These are phyloP conservation scores for Abrostola tripartita DNA, from an alignment of 2,888 invertebrate species.

Conservation along the genomic window DNA sequence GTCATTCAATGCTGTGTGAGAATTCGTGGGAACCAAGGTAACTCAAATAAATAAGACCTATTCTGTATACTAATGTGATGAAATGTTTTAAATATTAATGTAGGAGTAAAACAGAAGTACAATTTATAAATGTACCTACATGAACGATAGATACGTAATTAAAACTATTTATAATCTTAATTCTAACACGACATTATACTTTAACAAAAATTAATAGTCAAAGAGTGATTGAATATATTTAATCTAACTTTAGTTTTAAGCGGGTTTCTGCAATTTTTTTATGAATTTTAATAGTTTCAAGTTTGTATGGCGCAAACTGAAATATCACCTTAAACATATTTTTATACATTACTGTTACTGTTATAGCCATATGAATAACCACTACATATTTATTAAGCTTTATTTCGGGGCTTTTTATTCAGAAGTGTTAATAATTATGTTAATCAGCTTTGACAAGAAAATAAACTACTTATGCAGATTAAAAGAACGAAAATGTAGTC, in stretches of 20 bases:
- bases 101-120: slow-evolving; percentile 55
- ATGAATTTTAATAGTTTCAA: background rate
- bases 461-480: background rate
- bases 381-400: too few relatives aligned
- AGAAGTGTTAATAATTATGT: background rate
- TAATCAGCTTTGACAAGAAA: background rate
- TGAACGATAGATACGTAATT: too few relatives aligned
- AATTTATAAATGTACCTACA: slow-evolving; percentile 17
- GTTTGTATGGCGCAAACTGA: too few relatives aligned
- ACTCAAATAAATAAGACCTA: slow-evolving; percentile 60
- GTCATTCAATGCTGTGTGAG: slow-evolving; percentile 43
- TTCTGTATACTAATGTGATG: slow-evolving; percentile 59
- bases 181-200: too few relatives aligned
- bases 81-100: slow-evolving; percentile 62
- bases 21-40: slow-evolving; percentile 60
- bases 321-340: too few relatives aligned
- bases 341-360: too few relatives aligned
- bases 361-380: too few relatives aligned
- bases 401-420: background rate
- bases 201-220: too few relatives aligned
- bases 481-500: slow-evolving; percentile 1
- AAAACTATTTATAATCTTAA: too few relatives aligned
- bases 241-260: too few relatives aligned
- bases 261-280: too few relatives aligned
- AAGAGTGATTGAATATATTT: too few relatives aligned